These are phyloP conservation scores for Nannobrachium achirus DNA, from an alignment of 2,113 vertebrate genomes.

Conservation along the genomic window DNA sequence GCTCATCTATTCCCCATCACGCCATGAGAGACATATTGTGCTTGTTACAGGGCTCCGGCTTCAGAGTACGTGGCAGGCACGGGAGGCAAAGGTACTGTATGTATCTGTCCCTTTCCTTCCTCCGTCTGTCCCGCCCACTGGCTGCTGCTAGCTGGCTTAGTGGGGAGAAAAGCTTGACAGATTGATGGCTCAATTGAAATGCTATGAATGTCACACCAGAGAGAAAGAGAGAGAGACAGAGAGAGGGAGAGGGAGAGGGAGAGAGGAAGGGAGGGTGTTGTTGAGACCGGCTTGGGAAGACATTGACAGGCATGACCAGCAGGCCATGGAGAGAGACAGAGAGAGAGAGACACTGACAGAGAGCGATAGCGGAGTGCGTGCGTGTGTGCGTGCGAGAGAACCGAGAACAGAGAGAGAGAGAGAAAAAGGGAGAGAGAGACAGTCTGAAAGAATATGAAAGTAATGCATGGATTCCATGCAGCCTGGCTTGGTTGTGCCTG, in stretches of 20 bases:
- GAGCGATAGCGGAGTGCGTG: no score
- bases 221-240: no score
- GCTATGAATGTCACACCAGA: conserved; percentile 62
- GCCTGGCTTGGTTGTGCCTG: background rate
- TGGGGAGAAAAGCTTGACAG: conserved; percentile 57
- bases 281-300: conserved; percentile 57
- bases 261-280: conserved; percentile 39
- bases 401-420: background rate
- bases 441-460: background rate
- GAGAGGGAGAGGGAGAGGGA: no score
- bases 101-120: conserved; percentile 26
- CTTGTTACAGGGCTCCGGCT: conserved; percentile 35
- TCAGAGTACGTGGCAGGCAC: conserved; percentile 37
- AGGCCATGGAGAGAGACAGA: conserved; percentile 20
- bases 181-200: conserved; percentile 76
- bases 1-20: conserved; percentile 49
- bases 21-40: conserved; percentile 45
- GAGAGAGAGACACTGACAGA: background rate
- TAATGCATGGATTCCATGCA: background rate
- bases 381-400: conserved; percentile 5
- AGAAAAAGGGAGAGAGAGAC: background rate
- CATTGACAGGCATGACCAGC: conserved; percentile 59
- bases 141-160: conserved; percentile 37
- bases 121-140: conserved; percentile 26
- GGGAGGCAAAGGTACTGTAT: conserved; percentile 34